These are phyloP conservation scores for Drosophila lacicola DNA, from an alignment of 2,888 invertebrate genomes.

Conservation along the genomic window DNA sequence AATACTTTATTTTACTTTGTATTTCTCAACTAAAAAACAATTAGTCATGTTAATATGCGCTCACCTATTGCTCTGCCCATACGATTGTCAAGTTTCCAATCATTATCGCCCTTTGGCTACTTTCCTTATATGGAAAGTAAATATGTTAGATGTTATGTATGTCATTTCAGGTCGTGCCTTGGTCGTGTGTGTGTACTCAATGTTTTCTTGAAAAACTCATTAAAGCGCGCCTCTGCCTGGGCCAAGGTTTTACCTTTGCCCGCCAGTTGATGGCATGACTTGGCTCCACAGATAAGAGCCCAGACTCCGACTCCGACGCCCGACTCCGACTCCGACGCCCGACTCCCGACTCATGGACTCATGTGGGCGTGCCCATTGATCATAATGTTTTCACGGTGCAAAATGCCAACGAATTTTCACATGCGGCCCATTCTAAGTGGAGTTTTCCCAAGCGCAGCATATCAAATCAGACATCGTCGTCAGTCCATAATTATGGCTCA, in stretches of 20 bases:
- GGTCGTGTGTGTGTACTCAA: not conserved
- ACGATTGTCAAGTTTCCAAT: not conserved
- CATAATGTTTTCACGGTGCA: slow-evolving; percentile 74
- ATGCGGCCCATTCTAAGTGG: slow-evolving; percentile 64
- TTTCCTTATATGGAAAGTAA: not conserved
- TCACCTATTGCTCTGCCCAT: too few species aligned
- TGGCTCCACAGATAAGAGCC: slow-evolving; percentile 57
- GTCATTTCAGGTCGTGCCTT: slow-evolving; percentile 8
- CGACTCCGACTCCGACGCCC: too few species aligned
- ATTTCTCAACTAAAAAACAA: too few species aligned
- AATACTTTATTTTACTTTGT: too few species aligned
- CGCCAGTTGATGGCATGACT: slow-evolving; percentile 66
- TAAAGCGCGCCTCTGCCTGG: slow-evolving; percentile 53
- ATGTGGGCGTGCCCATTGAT: slow-evolving; percentile 73
- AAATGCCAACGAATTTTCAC: slow-evolving; percentile 74
- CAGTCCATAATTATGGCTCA: slow-evolving; percentile 58
- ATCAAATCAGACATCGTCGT: slow-evolving; percentile 71
- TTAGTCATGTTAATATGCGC: too few species aligned
- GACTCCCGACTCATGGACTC: slow-evolving; percentile 10
- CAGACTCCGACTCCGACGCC: not conserved
- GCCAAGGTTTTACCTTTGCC: slow-evolving; percentile 70
- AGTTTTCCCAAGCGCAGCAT: slow-evolving; percentile 67
- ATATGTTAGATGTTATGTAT: not conserved
- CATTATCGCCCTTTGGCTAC: slow-evolving; percentile 6
- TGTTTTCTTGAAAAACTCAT: slow-evolving; percentile 60